These are phyloP conservation scores for Nymphalis polychloros DNA, from an alignment of 2,888 invertebrate species.

Conservation along the genomic window DNA sequence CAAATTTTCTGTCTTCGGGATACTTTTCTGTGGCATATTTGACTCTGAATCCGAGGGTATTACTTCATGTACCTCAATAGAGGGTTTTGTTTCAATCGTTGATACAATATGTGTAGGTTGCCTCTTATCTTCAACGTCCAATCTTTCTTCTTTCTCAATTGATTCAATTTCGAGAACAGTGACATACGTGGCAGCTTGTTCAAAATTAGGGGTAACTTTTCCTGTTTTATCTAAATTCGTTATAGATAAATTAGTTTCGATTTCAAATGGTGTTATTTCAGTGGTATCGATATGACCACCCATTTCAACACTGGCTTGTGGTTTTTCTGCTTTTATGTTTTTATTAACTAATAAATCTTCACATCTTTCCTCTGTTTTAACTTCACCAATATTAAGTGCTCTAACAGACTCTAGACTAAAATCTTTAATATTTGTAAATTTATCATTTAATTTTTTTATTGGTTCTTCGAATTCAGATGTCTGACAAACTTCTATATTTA, in stretches of 20 bases:
- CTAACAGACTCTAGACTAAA: slow-evolving; percentile 50
- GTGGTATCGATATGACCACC: slow-evolving; percentile 49
- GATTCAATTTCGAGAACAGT: slow-evolving; percentile 76
- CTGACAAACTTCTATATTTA: slow-evolving; percentile 54
- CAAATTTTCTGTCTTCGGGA: slow-evolving; percentile 48
- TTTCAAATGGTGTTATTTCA: slow-evolving; percentile 50
- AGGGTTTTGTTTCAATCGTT: slow-evolving; percentile 51
- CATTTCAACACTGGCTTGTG: slow-evolving; percentile 51
- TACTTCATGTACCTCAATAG: slow-evolving; percentile 58
- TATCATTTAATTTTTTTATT: slow-evolving; percentile 39
- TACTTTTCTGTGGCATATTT: slow-evolving; percentile 38
- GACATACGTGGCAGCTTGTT: slow-evolving; percentile 72
- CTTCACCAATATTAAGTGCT: slow-evolving; percentile 68
- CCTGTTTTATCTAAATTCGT: slow-evolving; percentile 44
- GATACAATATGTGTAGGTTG: slow-evolving; percentile 43
- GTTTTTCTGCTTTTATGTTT: slow-evolving; percentile 41
- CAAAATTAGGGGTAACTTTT: slow-evolving; percentile 46
- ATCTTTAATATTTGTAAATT: slow-evolving; percentile 44
- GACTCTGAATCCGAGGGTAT: slow-evolving; percentile 53
- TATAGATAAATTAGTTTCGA: slow-evolving; percentile 48
- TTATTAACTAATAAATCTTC: slow-evolving; percentile 46
- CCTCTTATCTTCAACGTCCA: slow-evolving; percentile 41
- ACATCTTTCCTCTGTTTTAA: slow-evolving; percentile 67
- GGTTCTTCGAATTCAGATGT: slow-evolving; percentile 52
- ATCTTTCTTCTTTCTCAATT: slow-evolving; percentile 69